Evolutionary conservation across 2,113 vertebrate genomes (phyloP).

Genomic region (Mormyrus iriodes): DNA sequence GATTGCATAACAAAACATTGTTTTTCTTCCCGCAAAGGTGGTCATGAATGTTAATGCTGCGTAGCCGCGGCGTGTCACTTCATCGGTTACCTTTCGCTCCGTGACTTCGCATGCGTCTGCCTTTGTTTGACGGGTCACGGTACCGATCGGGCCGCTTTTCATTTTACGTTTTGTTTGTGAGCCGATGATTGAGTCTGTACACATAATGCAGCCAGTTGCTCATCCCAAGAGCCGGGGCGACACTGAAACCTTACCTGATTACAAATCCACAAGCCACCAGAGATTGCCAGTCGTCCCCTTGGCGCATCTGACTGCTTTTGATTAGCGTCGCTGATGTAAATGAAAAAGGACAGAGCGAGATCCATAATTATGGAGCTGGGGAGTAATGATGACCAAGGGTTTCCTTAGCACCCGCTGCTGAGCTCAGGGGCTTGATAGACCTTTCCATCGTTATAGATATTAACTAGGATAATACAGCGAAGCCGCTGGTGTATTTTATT

Average conservation of each 20-base stretch:
- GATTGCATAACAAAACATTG: neutral
- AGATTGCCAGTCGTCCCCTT: neutral
- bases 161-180: neutral
- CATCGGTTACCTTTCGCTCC: neutral
- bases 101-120: neutral
- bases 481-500: neutral
- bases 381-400: constrained; percentile 4
- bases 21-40: neutral
- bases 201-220: neutral
- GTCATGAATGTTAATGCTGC: neutral
- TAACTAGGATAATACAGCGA: neutral
- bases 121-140: neutral
- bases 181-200: neutral
- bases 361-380: neutral
- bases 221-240: neutral
- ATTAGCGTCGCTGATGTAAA: neutral
- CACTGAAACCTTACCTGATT: neutral
- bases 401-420: neutral
- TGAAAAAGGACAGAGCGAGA: neutral
- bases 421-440: neutral
- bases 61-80: neutral
- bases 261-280: neutral
- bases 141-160: neutral
- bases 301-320: neutral
- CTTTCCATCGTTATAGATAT: neutral